phyloP scores from a whole-genome alignment of 1,140 invertebrate species.

The Sycophaga agraensis region DNA sequence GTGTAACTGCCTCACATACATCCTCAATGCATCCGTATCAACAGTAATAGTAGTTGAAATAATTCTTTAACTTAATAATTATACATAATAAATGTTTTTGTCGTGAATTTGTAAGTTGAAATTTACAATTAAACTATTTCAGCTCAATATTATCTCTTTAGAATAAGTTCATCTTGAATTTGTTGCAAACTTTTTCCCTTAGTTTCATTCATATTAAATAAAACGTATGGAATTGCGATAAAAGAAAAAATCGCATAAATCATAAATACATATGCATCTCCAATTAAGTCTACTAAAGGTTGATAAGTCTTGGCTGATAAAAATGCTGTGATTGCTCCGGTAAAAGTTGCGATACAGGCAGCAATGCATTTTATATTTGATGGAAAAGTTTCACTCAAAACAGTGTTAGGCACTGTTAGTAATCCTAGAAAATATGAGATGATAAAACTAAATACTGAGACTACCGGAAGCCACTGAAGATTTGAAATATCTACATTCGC shows the following conservation, averaged over 20 bases:
- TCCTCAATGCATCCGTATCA: no score
- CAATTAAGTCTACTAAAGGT: conserved; percentile 62
- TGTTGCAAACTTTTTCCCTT: conserved; percentile 71
- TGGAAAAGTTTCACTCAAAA: conserved; percentile 73
- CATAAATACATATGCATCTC: conserved; percentile 38
- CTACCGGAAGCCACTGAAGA: conserved; percentile 35
- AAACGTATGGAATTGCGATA: conserved; percentile 63
- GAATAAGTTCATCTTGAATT: conserved; percentile 43
- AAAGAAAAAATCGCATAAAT: conserved; percentile 47
- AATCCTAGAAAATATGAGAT: conserved; percentile 57
- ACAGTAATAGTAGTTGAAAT: no score
- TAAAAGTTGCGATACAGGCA: conserved; percentile 68
- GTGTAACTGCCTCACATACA: no score
- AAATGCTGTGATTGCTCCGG: conserved; percentile 71
- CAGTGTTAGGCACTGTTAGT: conserved; percentile 69
- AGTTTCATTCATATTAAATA: conserved; percentile 72
- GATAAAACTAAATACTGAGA: conserved; percentile 30
- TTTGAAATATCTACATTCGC: conserved; percentile 48
- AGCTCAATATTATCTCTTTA: no score
- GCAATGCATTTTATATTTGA: conserved; percentile 68
- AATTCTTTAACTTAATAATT: no score
- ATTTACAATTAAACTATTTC: no score
- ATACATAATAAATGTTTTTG: no score
- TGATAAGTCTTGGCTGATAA: conserved; percentile 73
- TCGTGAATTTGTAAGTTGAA: no score